Base-by-base conservation (phyloP, 1,140 invertebrate genomes). In the Babylonia areolata region DNA sequence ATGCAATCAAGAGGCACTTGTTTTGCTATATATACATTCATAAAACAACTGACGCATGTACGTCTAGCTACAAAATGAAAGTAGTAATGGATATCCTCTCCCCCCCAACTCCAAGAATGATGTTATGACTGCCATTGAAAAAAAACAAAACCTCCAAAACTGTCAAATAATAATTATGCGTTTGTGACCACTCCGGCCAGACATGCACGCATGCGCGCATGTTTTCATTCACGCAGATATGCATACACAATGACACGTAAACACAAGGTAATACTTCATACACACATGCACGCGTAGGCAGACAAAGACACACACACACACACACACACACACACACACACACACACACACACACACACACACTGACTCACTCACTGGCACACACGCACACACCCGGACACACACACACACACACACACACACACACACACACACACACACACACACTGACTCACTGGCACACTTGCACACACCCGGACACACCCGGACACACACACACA, bases 261-360 rank as follows among this genome's bases (percentile, higher is more conserved):
- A n/a, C 11, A 69, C 64, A 69, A 5, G 28, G 17, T 78, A 31
- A n/a, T n/a, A n/a, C n/a, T n/a, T n/a, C 35, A 77, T 1, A 33
- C 39, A 77, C 2, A 23, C 33, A 39, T 1, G 12, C 33, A n/a
- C 3, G 6, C 42, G 9, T 1, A 39, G 1, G 12, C 35, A 79
- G 1, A 40, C 15, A 79, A 17, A 40, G n/a, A 42, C 40, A 51
- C 39, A 42, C n/a, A 58, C 42, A 33, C 6, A 58, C n/a, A 58
- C 28, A 58, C 79, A 40, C 39, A 28, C 77, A 78, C 79, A 58
- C 51, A 81, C 79, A 58, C 51, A 81, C 79, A 31, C 51, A 54
- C 51, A 33, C 79, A 51, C 79, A 6, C 79, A 54, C 42, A 15
- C 79, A 54, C 54, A 81, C 46, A 81, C 17, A 3, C n/a, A 81